phyloP scores from a whole-genome alignment of 2,888 invertebrate genomes.

The Aethes cnicana region DNA sequence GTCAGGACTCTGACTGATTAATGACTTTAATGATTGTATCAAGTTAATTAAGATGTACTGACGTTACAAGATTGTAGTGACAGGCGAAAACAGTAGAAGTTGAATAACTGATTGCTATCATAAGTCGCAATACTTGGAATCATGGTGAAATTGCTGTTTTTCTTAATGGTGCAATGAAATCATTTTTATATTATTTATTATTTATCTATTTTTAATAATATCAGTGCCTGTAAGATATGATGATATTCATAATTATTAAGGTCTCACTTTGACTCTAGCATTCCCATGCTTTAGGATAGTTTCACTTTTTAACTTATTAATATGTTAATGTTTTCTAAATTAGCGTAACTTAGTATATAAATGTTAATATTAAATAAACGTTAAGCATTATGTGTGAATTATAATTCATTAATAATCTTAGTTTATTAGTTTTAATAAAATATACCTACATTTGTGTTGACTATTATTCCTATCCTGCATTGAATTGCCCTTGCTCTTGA shows the following conservation, averaged over 20 bases:
- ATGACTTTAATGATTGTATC: conserved; percentile 4
- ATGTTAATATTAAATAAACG: conserved; percentile 19
- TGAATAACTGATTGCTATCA: too few species aligned
- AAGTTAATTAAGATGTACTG: conserved; percentile 1
- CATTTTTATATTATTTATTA: conserved; percentile 37
- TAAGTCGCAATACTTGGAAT: not conserved
- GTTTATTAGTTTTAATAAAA: conserved; percentile 52
- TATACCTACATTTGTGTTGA: conserved; percentile 48
- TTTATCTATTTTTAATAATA: conserved; percentile 40
- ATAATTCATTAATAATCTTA: conserved; percentile 41
- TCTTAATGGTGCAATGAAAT: conserved; percentile 13
- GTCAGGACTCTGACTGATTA: not conserved
- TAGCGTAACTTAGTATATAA: conserved; percentile 23
- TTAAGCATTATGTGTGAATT: conserved; percentile 37
- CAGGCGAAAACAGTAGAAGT: too few species aligned
- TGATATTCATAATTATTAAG: conserved; percentile 70
- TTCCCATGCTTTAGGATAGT: conserved; percentile 50
- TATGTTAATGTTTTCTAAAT: conserved; percentile 45
- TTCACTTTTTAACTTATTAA: conserved; percentile 47
- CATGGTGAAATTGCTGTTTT: conserved; percentile 13
- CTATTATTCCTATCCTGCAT: conserved; percentile 46
- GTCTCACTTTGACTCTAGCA: conserved; percentile 44
- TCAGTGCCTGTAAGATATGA: conserved; percentile 79
- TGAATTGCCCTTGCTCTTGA: conserved; percentile 38
- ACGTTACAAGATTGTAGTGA: too few species aligned